Evolutionary conservation across 2,113 vertebrate genomes (phyloP).

Genomic region (Symphodus melops): DNA sequence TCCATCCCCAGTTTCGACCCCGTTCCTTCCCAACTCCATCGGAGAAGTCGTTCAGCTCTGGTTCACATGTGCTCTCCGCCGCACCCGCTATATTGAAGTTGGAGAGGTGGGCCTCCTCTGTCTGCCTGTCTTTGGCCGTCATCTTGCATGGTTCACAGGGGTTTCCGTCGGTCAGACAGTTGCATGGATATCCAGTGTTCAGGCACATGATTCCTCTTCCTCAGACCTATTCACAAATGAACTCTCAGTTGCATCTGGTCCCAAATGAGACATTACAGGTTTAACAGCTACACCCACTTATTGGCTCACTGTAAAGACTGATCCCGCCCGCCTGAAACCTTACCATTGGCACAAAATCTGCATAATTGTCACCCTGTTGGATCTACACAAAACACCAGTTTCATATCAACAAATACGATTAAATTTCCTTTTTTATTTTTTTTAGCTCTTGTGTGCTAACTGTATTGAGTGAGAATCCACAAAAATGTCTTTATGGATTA

Average conservation of each 20-base stretch:
- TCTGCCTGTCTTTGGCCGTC: conserved; percentile 47
- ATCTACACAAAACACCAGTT: conserved; percentile 39
- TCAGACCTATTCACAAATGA: conserved; percentile 10
- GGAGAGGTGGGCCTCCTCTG: conserved; percentile 52
- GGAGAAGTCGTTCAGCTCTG: conserved; percentile 21
- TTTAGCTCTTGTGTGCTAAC: neutral
- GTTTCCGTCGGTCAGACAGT: conserved; percentile 51
- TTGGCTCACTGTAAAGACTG: neutral
- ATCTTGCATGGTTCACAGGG: conserved; percentile 70
- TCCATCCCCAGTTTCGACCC: conserved; percentile 82
- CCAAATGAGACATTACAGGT: conserved; percentile 46
- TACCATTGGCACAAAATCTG: conserved; percentile 19
- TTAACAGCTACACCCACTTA: conserved; percentile 59
- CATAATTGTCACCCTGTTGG: conserved; percentile 24
- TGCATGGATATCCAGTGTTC: conserved; percentile 42
- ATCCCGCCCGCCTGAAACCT: conserved; percentile 51
- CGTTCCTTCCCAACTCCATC: conserved; percentile 56
- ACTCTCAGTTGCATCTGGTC: conserved; percentile 7
- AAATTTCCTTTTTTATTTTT: neutral
- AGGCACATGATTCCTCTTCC: conserved; percentile 55
- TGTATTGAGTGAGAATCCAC: conserved; percentile 4
- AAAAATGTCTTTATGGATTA: neutral
- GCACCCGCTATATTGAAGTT: conserved; percentile 7
- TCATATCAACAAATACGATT: conserved; percentile 29
- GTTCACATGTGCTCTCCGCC: neutral